phyloP scores from a whole-genome alignment of 2,888 invertebrate genomes.

The Lepetodrilus schrolli region DNA sequence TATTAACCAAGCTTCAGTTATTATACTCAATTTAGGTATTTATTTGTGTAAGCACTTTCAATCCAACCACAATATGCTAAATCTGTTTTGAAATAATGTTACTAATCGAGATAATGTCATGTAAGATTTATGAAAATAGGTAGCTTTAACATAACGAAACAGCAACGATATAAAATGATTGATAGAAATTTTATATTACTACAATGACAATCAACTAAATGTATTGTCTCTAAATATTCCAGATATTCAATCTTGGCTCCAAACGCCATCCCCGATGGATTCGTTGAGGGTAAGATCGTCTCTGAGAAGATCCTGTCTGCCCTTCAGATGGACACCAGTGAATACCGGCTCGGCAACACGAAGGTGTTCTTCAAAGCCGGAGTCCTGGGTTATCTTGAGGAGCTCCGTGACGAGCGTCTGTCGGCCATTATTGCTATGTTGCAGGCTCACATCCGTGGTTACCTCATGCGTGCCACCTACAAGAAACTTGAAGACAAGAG shows the following conservation, averaged over 20 bases:
- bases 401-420: constrained; percentile 99
- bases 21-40: no score
- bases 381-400: constrained; percentile 99
- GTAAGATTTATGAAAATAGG: no score
- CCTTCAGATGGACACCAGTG: constrained; percentile 89
- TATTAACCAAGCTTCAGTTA: no score
- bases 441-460: constrained; percentile 94
- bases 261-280: constrained; percentile 80
- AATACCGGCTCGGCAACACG: constrained; percentile 97
- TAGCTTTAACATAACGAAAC: no score
- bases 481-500: constrained; percentile 98
- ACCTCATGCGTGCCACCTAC: constrained; percentile 82
- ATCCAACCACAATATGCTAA: no score
- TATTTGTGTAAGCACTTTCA: no score
- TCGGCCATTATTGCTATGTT: constrained; percentile 95
- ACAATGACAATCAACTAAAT: no score
- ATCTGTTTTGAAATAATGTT: no score
- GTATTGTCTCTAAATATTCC: no score
- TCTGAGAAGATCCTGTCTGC: constrained; percentile 79
- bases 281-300: constrained; percentile 80
- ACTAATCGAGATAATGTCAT: no score
- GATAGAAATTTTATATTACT: no score
- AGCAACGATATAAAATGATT: no score
- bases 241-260: constrained; percentile 98
- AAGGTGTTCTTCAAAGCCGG: constrained; percentile 99